These are phyloP conservation scores for Tapirus indicus DNA, from an alignment of 2,797 vertebrate genomes.

Conservation along the genomic window DNA sequence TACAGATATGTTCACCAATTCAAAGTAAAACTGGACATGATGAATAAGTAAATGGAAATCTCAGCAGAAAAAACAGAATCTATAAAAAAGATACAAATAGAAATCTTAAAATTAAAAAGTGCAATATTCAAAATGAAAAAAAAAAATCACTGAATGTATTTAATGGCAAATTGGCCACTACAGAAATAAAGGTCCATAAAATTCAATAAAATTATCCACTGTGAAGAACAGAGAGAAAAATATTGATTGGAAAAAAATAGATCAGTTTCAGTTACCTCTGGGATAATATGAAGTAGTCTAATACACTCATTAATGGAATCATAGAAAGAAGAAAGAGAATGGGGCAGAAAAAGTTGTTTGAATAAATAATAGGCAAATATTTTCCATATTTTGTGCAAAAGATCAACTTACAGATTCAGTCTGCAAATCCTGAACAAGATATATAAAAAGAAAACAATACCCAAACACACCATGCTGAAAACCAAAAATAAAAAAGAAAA, in stretches of 20 bases:
- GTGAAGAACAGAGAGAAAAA: neutral
- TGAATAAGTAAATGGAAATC: neutral
- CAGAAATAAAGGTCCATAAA: neutral
- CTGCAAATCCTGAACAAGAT: neutral
- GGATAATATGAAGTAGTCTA: neutral
- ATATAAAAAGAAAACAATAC: neutral
- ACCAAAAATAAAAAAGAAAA: neutral
- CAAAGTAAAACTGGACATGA: neutral
- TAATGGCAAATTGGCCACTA: neutral
- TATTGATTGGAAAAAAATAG: neutral
- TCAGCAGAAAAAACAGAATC: neutral
- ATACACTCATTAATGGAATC: neutral
- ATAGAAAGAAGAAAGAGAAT: neutral
- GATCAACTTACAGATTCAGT: neutral
- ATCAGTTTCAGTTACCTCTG: neutral
- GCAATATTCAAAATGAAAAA: neutral
- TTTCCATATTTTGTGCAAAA: neutral
- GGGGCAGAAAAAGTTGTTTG: neutral
- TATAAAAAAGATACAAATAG: neutral
- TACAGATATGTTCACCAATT: neutral
- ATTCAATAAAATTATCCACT: neutral
- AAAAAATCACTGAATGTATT: neutral
- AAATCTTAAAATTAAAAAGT: neutral
- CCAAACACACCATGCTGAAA: no score
- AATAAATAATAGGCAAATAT: neutral